Conservation (phyloP, 1,140 invertebrate genomes). For the Drosophila equinoxialis region DNA sequence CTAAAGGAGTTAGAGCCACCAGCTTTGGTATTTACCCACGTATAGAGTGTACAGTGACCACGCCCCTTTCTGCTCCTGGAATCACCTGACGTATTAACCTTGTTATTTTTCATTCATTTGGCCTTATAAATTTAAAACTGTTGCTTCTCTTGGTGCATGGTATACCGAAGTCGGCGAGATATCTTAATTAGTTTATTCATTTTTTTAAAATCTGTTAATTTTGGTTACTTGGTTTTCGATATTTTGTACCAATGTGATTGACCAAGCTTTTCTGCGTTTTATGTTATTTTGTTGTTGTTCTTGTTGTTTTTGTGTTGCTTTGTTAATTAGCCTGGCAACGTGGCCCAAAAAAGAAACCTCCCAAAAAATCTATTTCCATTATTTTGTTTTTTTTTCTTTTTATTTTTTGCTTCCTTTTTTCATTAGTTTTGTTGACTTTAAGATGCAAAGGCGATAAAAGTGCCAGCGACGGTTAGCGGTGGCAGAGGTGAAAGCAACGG, state of each 20-base stretch:
- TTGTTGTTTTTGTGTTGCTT: slow-evolving; percentile 15
- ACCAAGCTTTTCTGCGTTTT: neutral
- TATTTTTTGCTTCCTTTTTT: slow-evolving; percentile 30
- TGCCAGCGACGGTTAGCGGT: slow-evolving; percentile 20
- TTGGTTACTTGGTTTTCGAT: neutral
- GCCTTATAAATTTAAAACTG: no score
- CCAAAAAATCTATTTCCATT: slow-evolving; percentile 47
- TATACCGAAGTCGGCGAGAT: no score
- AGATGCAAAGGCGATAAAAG: slow-evolving; percentile 69
- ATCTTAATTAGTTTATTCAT: no score
- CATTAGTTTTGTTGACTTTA: slow-evolving; percentile 70
- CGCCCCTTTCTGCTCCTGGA: no score
- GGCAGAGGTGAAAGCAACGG: neutral
- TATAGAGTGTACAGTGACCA: no score
- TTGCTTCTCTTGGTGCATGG: no score
- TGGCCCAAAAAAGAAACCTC: slow-evolving; percentile 15
- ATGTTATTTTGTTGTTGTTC: neutral
- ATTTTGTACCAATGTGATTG: neutral
- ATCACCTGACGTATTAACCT: no score
- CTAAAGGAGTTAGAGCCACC: no score
- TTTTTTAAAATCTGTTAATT: no score
- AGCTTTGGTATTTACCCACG: no score
- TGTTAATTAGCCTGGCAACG: slow-evolving; percentile 66
- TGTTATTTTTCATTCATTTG: no score
- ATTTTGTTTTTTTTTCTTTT: slow-evolving; percentile 30